Evolutionary conservation across 2,113 vertebrate genomes (phyloP).

Genomic region (Rhadina sibilatrix): DNA sequence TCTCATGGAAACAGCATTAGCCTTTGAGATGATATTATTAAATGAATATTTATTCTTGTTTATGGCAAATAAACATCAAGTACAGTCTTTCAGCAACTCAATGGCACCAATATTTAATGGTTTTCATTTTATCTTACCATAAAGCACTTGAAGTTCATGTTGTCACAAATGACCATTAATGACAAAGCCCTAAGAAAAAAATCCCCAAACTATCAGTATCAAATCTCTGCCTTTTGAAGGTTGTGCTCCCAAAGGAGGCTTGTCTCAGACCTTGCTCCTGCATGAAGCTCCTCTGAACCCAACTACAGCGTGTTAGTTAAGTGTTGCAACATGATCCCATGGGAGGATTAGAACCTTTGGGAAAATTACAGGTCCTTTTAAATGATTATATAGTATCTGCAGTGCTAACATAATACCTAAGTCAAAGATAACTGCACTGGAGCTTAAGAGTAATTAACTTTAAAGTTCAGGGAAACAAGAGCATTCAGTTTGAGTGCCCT

Average conservation of each 20-base stretch:
- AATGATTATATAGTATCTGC: slow-evolving; percentile 6
- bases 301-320: neutral
- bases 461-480: neutral
- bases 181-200: neutral
- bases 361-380: slow-evolving; percentile 3
- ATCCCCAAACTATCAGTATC: neutral
- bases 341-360: neutral
- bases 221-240: neutral
- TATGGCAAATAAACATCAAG: neutral
- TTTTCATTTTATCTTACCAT: neutral
- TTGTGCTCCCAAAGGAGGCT: neutral
- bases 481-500: neutral
- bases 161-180: neutral
- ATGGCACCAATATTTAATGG: neutral
- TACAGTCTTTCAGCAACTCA: neutral
- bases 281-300: neutral
- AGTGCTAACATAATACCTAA: neutral
- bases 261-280: neutral
- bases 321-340: neutral
- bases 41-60: neutral
- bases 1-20: neutral
- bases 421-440: neutral
- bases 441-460: neutral
- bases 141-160: neutral
- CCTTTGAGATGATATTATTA: neutral